These are phyloP conservation scores for Troides helena DNA, from an alignment of 2,888 invertebrate genomes.

Conservation along the genomic window DNA sequence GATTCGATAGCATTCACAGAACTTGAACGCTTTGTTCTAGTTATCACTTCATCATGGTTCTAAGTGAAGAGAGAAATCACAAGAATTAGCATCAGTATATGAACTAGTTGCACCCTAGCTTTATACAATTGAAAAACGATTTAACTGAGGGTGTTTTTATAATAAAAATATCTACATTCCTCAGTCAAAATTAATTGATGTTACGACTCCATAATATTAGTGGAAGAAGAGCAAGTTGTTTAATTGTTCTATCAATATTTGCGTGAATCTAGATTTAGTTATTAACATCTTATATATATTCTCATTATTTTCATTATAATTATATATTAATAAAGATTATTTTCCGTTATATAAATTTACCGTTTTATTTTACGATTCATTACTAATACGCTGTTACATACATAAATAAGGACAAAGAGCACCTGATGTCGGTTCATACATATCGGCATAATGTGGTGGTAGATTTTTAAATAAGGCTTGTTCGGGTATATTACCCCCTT, in stretches of 20 bases:
- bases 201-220: no score
- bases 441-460: constrained; percentile 21
- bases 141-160: not conserved
- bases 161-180: not conserved
- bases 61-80: not conserved
- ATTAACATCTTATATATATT: no score
- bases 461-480: constrained; percentile 30
- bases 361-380: not conserved
- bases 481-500: constrained; percentile 62
- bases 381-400: not conserved
- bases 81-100: no score
- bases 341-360: not conserved
- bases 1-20: not conserved
- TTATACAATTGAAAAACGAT: not conserved
- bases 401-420: not conserved
- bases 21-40: not conserved
- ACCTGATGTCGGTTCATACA: constrained; percentile 2
- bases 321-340: not conserved
- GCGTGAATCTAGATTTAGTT: no score
- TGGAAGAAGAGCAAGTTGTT: no score
- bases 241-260: no score
- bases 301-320: no score
- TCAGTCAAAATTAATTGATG: not conserved
- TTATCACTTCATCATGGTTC: not conserved
- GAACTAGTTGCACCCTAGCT: not conserved